Evolutionary conservation across 2,113 vertebrate species (phyloP), one percentile per base, ranked within the genome.

Genomic region (Nibea coibor): DNA sequence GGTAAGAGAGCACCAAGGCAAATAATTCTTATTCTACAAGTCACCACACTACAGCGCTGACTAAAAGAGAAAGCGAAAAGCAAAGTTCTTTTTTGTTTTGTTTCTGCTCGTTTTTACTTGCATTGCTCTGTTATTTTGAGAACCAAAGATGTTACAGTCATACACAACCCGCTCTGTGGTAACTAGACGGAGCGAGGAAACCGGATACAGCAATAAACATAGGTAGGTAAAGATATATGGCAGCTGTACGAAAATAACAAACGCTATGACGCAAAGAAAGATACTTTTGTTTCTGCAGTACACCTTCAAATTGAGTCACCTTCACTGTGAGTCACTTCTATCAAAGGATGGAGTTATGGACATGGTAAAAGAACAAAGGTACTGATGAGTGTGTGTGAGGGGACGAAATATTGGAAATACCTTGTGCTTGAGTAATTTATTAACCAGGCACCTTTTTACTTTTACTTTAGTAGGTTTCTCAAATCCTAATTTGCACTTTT

Each of bases 41-140:
- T 83, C 80, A 72, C 10, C 31, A 82, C 51, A 70, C 47, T 82
- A 66, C 74, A 84, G 75, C 62, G 64, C 12, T 5, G 28, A 78
- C 59, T 62, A 10, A 31, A 64, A 14, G n/a, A 61, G 47, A 48
- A 2, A 8, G 8, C 16, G 10, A 19, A 15, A 73, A 8, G 10
- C 16, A 15, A 19, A 15, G 35, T 70, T 45, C 61, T 48, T 74
- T 54, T 10, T 53, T 1, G 2, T 11, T 22, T 11, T 42, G n/a
- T 64, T 57, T 53, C 56, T 72, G 19, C 9, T 45, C 20, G 19
- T 50, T 75, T 68, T 45, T 69, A 75, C 51, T 78, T 84, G 35
- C 15, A 16, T 0, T 24, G 24, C 24, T 67, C 17, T 45, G 54
- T 59, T 72, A 56, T 78, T 82, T 80, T 57, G 12, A 72, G n/a